Evolutionary conservation across 37 sponge, comb jelly and placozoan species (phyloP), one percentile per base, ranked within the genome.

Genomic region (Aplysina aerophoba): DNA sequence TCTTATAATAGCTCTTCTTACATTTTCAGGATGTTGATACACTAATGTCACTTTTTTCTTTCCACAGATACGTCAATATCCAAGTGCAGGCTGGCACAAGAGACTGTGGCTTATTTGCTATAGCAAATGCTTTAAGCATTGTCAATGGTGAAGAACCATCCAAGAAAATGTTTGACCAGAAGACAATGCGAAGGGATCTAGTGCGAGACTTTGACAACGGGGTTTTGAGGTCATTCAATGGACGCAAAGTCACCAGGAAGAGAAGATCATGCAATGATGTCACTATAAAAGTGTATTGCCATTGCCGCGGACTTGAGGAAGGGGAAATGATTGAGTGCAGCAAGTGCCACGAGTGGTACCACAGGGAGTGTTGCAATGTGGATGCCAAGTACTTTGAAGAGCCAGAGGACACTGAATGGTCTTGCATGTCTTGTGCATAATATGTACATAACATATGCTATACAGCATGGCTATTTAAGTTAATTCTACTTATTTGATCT

Each of bases 321-420:
- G 66, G 66, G 66, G 66, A 65, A 25, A 65, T 65, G 66, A 65
- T 65, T 8, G 66, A 65, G 22, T 65, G 66, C 66, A 65, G 6
- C 66, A 65, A 65, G 66, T 65, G 66, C 66, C 22, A 20, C 19
- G 66, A 65, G 22, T 65, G 66, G 66, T 65, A 65, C 66, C 66
- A 65, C 66, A 11, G 66, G 27, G 22, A 65, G 66, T 65, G 66
- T 16, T 11, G 27, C 19, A 65, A 65, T 11, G 66, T 65, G 66
- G 6, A 25, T 16, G 30, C 22, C 66, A 65, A 65, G 66, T 11
- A 65, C 66, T 65, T 65, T 30, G 27, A 20, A 16, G 22, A 65
- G 22, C 27, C 66, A 65, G 22, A 65, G 66, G 22, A 65, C 66
- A 65, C 22, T 65, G 66, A 11, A 16, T 65, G 66, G 66, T 16